A percentile compares a stretch with the other conserved stretches of the same genome.
phyloP scores from a whole-genome alignment of 2,888 invertebrate genomes.

The Eudemis profundana region DNA sequence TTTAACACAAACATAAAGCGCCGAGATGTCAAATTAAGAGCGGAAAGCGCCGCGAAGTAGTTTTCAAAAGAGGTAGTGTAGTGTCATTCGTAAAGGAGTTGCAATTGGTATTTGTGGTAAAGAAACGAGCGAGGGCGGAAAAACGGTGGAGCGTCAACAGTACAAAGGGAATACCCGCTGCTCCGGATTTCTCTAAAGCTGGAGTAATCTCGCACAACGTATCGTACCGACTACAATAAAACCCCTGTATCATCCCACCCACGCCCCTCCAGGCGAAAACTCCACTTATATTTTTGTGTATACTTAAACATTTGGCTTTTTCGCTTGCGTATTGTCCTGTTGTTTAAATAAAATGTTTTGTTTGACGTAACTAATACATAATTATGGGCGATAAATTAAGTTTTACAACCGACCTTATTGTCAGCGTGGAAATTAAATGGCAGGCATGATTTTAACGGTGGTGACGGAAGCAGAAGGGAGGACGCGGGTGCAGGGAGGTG shows the following conservation, averaged over 20 bases:
- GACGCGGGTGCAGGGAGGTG: slow-evolving; percentile 56
- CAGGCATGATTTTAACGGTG: slow-evolving; percentile 52
- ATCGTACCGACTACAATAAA: slow-evolving; percentile 56
- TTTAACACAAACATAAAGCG: background rate
- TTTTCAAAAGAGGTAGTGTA: slow-evolving; percentile 46
- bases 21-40: slow-evolving; percentile 9
- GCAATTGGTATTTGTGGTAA: slow-evolving; percentile 67
- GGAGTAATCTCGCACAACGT: slow-evolving; percentile 63
- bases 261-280: slow-evolving; percentile 37
- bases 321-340: slow-evolving; percentile 18
- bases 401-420: background rate
- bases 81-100: slow-evolving; percentile 54
- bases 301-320: slow-evolving; percentile 33
- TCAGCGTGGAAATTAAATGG: slow-evolving; percentile 10
- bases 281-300: slow-evolving; percentile 42
- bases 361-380: background rate
- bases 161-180: slow-evolving; percentile 63
- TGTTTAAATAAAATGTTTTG: slow-evolving; percentile 18
- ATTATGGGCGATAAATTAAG: background rate
- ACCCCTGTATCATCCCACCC: slow-evolving; percentile 48
- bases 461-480: slow-evolving; percentile 58
- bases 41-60: slow-evolving; percentile 40
- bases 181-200: slow-evolving; percentile 64
- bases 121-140: slow-evolving; percentile 62
- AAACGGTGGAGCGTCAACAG: slow-evolving; percentile 65